Evolutionary conservation across 1,140 invertebrate species (phyloP).

Genomic region (Mamestra configurata): DNA sequence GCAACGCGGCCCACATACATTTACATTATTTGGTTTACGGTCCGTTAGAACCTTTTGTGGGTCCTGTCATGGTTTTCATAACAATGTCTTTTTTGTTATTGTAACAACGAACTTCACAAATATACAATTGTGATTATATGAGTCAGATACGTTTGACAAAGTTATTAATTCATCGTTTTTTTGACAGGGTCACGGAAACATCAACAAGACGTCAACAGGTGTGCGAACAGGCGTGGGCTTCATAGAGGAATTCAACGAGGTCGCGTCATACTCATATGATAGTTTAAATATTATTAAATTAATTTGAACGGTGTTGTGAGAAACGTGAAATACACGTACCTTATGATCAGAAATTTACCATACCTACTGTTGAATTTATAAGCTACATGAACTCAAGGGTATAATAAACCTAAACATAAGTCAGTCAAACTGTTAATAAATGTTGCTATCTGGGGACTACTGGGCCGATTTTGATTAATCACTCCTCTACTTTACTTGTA

Average conservation of each 20-base stretch:
- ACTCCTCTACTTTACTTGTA: background rate
- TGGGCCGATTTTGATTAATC: background rate
- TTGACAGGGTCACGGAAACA: background rate
- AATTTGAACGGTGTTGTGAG: background rate
- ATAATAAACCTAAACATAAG: constrained; percentile 18
- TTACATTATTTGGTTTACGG: constrained; percentile 73
- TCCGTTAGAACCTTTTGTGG: constrained; percentile 75
- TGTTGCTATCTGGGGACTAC: background rate
- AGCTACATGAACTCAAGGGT: background rate
- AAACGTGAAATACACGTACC: background rate
- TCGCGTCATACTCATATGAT: constrained; percentile 3
- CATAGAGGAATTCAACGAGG: constrained; percentile 37
- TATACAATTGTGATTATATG: background rate
- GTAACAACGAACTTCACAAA: background rate
- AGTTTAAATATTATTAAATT: constrained; percentile 30
- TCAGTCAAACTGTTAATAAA: constrained; percentile 1
- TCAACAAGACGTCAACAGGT: constrained; percentile 35
- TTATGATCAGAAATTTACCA: background rate
- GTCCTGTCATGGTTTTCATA: constrained; percentile 38
- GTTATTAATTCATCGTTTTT: background rate
- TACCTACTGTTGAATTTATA: background rate
- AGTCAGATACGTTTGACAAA: background rate
- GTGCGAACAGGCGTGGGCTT: constrained; percentile 31
- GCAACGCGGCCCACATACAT: constrained; percentile 75
- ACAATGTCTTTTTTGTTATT: constrained; percentile 44